Evolutionary conservation across 2,888 invertebrate genomes (phyloP).

Genomic region (Lepidochitona cinerea): DNA sequence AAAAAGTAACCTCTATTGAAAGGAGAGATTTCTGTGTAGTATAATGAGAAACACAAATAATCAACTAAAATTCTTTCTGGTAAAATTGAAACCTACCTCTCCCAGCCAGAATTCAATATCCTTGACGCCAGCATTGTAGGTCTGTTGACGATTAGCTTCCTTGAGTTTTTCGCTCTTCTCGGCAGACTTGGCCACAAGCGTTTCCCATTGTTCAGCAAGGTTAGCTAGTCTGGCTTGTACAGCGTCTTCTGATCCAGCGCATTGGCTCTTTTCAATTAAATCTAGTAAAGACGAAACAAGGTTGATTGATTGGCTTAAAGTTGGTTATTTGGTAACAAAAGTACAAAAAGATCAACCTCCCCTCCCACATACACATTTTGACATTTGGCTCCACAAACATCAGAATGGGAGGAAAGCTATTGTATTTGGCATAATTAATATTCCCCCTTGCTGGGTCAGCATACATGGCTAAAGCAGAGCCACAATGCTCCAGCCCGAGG

Average conservation of each 20-base stretch:
- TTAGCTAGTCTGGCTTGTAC: slow-evolving; percentile 79
- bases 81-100: slow-evolving; percentile 78
- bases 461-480: too few species aligned
- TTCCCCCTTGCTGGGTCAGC: too few species aligned
- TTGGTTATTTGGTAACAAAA: too few species aligned
- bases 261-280: slow-evolving; percentile 91
- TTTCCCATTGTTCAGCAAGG: slow-evolving; percentile 98
- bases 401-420: background rate
- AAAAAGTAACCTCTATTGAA: too few species aligned
- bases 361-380: too few species aligned
- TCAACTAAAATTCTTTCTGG: background rate
- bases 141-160: slow-evolving; percentile 98
- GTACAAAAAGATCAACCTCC: too few species aligned
- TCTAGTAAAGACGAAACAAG: too few species aligned
- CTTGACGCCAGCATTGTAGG: slow-evolving; percentile 98
- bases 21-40: too few species aligned
- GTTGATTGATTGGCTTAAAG: too few species aligned
- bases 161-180: slow-evolving; percentile 98
- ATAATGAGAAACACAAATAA: background rate
- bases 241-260: slow-evolving; percentile 98
- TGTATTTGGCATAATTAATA: too few species aligned
- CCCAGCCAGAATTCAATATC: slow-evolving; percentile 99
- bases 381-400: too few species aligned
- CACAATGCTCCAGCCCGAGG: too few species aligned
- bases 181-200: slow-evolving; percentile 96